Conservation (phyloP, 1,140 invertebrate species). For the Drosophila nebulosa region DNA sequence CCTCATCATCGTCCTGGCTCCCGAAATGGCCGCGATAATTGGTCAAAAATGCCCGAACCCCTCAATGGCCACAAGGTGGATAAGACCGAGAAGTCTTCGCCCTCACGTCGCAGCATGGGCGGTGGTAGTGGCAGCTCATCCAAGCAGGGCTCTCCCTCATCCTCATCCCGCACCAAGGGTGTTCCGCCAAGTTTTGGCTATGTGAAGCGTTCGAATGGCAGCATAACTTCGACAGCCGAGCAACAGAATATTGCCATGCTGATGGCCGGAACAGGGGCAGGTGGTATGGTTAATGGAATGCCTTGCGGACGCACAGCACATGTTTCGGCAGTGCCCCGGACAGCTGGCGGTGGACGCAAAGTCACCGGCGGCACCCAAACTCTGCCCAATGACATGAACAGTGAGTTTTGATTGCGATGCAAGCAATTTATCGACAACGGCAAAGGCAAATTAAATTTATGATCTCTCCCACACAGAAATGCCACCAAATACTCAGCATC, state of each 20-base stretch:
- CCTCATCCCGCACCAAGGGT: slow-evolving; percentile 84
- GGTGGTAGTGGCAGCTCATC: slow-evolving; percentile 81
- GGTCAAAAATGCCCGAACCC: slow-evolving; percentile 78
- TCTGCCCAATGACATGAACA: slow-evolving; percentile 89
- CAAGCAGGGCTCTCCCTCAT: slow-evolving; percentile 81
- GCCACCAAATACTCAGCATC: slow-evolving; percentile 83
- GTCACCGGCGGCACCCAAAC: slow-evolving; percentile 94
- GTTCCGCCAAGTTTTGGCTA: slow-evolving; percentile 91
- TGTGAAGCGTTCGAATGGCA: slow-evolving; percentile 88
- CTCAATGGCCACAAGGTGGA: slow-evolving; percentile 73
- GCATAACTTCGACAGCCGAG: slow-evolving; percentile 81
- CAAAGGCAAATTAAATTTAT: neutral
- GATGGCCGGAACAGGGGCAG: slow-evolving; percentile 80
- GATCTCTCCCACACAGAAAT: slow-evolving; percentile 43
- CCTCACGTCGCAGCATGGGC: slow-evolving; percentile 70
- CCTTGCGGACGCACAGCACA: slow-evolving; percentile 86
- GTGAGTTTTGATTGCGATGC: slow-evolving; percentile 80
- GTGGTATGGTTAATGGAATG: slow-evolving; percentile 48
- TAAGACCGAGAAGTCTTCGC: slow-evolving; percentile 72
- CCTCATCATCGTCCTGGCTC: slow-evolving; percentile 70
- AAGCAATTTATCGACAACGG: neutral
- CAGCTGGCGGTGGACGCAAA: slow-evolving; percentile 88
- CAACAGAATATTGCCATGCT: slow-evolving; percentile 81
- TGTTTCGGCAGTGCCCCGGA: slow-evolving; percentile 90
- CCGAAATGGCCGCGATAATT: slow-evolving; percentile 79